Base-by-base conservation (phyloP, 2,888 invertebrate species). In the Atethmia centrago region DNA sequence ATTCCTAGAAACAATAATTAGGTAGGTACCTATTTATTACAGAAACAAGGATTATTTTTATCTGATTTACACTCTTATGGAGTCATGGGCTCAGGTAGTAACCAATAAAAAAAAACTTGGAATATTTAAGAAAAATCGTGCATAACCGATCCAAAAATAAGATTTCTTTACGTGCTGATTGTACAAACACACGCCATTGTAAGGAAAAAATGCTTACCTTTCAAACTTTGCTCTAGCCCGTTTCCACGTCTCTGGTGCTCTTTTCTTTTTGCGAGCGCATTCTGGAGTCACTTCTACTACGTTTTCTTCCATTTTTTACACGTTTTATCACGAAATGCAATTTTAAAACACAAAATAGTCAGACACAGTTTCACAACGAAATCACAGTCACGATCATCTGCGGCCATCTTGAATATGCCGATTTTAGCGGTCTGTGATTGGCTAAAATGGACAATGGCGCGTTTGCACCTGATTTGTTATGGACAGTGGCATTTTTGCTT, bases 141-240 rank as follows among this genome's bases (percentile, higher is more conserved):
- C n/a, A n/a, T n/a, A n/a, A n/a, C n/a, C 49, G 0, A 36, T 59
- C 21, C 49, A 0, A 69, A 62, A 69, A 0, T 55, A 75, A 63
- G 65, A 70, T 70, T 65, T 28, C 47, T 76, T 77, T 64, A 64
- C 65, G 49, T 67, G 67, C 76, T 76, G 72, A 77, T 53, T 68
- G 68, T 72, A 68, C 71, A 68, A 68, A 63, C 68, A 64, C 16
- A 56, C 56, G 45, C 67, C 56, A 58, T 68, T 68, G 25, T 59
- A 49, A 49, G 61, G 59, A 61, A 68, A 61, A 61, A 68, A 25
- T 36, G 0, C 61, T 49, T 61, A 61, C 61, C 68, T 69, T 69
- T 69, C 36, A 69, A 69, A 0, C 61, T 62, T 69, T 51, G 69
- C 21, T 69, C 0, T 28, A 28, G 69, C 51, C 16, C 69, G 36